phyloP scores from a whole-genome alignment of 2,113 vertebrate genomes.

The Phaetusa simplex region DNA sequence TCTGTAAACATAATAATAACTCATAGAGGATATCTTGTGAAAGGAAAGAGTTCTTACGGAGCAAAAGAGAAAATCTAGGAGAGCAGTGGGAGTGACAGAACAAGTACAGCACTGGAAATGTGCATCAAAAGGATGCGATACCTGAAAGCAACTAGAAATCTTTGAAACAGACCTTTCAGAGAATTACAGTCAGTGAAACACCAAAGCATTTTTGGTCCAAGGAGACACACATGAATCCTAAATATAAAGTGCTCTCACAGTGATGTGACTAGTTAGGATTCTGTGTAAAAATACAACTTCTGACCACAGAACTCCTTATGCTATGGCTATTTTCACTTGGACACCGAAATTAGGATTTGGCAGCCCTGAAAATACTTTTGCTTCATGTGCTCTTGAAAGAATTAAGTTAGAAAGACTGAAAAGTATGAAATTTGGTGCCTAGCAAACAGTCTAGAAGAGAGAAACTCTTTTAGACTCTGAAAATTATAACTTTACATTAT shows the following conservation, averaged over 20 bases:
- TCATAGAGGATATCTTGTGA: neutral
- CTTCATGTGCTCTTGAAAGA: neutral
- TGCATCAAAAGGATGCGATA: neutral
- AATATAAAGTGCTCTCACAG: neutral
- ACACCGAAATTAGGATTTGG: neutral
- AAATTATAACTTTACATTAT: neutral
- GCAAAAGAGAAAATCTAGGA: neutral
- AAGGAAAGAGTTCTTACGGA: neutral
- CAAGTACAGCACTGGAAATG: neutral
- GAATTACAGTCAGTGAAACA: neutral
- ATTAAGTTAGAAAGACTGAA: neutral
- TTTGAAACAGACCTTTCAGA: neutral
- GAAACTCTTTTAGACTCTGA: neutral
- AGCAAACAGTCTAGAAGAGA: neutral
- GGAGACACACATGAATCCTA: neutral
- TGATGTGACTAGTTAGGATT: neutral
- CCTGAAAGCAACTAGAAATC: neutral
- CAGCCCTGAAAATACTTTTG: neutral
- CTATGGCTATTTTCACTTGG: neutral
- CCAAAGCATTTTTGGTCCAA: neutral
- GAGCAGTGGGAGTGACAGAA: neutral
- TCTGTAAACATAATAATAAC: neutral
- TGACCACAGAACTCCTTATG: neutral
- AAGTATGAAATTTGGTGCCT: neutral
- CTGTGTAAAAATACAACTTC: neutral